Evolutionary conservation across 1,140 invertebrate genomes (phyloP), one percentile per base, ranked within the genome.

Genomic region (Lepidostoma basale): DNA sequence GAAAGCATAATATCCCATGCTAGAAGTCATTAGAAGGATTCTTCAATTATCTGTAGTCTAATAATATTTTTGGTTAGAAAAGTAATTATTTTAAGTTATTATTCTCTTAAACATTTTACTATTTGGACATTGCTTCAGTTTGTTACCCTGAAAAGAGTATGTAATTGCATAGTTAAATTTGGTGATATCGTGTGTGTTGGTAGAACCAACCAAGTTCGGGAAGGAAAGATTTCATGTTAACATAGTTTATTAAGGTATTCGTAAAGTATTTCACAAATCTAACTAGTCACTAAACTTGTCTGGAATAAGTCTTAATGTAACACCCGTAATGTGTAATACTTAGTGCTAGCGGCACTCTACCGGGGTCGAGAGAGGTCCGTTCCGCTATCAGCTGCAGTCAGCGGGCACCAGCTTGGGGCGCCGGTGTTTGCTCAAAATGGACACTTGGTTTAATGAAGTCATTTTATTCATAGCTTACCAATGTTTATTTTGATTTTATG

Each of bases 211-310:
- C n/a, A n/a, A n/a, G n/a, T n/a, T n/a, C n/a, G n/a, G n/a, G n/a
- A n/a, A n/a, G n/a, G 33, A 36, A 36, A 36, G 18, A 23, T 23
- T 49, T 49, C 45, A 23, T 18, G 45, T 49, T 10, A 49, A 49
- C 45, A 12, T 49, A 49, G 45, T n/a, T 49, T 49, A 49, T 49
- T 22, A 23, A 22, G 45, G 25, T 23, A 49, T 49, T 20, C 28
- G 22, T 56, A 56, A 16, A 28, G 47, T 65, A 30, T 36, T 65
- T 66, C 54, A 67, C 65, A 67, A 67, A 68, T 68, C 44, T 68
- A 68, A 68, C 66, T 68, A 68, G 66, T 68, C 66, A 68, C 66
- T 62, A 45, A 62, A 58, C 66, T 68, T 54, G 66, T 68, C 66
- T 68, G 66, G 66, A 62, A 28, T 67, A 67, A 54, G 22, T 54